A percentile compares a stretch with the other conserved stretches of the same genome.
These are phyloP conservation scores for Ridgeia piscesae DNA, from an alignment of 1,140 invertebrate genomes.

Conservation along the genomic window DNA sequence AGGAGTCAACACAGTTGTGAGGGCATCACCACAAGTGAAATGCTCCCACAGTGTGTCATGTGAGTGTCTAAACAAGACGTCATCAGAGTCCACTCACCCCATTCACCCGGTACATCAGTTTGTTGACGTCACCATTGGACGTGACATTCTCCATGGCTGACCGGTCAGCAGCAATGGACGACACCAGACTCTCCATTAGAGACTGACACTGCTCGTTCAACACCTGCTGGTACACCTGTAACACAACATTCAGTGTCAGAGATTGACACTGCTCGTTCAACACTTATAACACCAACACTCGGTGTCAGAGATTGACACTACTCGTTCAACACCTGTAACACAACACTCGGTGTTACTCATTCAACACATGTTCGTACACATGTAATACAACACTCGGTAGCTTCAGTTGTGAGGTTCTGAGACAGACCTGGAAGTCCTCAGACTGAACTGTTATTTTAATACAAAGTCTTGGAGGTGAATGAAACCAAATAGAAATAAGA, in stretches of 20 bases:
- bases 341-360: constrained; percentile 42
- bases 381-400: constrained; percentile 28
- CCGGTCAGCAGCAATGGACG: constrained; percentile 48
- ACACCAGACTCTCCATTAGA: constrained; percentile 49
- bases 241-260: constrained; percentile 28
- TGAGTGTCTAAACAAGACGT: too few relatives aligned
- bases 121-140: constrained; percentile 45
- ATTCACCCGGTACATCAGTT: constrained; percentile 51
- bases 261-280: constrained; percentile 55
- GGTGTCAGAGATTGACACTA: constrained; percentile 46
- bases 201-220: constrained; percentile 55
- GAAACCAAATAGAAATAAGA: background rate
- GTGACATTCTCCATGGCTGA: constrained; percentile 44
- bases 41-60: too few relatives aligned
- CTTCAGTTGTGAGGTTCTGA: too few relatives aligned
- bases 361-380: constrained; percentile 55
- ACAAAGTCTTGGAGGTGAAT: background rate
- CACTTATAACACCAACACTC: constrained; percentile 40
- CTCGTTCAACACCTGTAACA: constrained; percentile 53
- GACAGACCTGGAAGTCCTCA: too few relatives aligned
- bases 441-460: too few relatives aligned
- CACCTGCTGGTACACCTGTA: constrained; percentile 54
- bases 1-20: too few relatives aligned
- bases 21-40: too few relatives aligned
- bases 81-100: constrained; percentile 46